Percentiles rank a stretch among this genome's conserved stretches.
Conservation (phyloP, 2,888 invertebrate species). For the Sminthurinus aureus region DNA sequence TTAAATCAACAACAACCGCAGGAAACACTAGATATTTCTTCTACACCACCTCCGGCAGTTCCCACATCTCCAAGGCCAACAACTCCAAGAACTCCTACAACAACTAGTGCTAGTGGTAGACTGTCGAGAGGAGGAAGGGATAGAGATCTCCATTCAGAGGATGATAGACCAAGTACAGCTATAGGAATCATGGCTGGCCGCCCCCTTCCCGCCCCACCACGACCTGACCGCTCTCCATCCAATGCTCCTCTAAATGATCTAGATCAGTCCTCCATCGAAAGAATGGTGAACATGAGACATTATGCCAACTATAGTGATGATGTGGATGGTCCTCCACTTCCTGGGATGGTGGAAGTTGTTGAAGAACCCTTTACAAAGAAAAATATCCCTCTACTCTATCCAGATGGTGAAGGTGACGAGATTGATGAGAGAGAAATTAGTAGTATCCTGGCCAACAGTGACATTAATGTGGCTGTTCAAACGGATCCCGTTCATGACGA, state of each 20-base stretch:
- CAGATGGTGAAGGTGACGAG: neutral
- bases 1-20: neutral
- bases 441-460: slow-evolving; percentile 24
- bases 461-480: slow-evolving; percentile 74
- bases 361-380: slow-evolving; percentile 41
- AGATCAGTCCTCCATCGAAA: slow-evolving; percentile 54
- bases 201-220: slow-evolving; percentile 84
- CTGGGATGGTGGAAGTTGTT: slow-evolving; percentile 37
- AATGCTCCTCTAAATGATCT: slow-evolving; percentile 52
- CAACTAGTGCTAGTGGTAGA: slow-evolving; percentile 8
- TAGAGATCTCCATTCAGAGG: neutral
- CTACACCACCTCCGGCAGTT: neutral
- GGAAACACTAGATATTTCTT: neutral
- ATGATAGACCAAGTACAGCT: slow-evolving; percentile 32
- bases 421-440: neutral
- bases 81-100: neutral
- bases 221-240: slow-evolving; percentile 68
- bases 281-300: slow-evolving; percentile 50
- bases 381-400: slow-evolving; percentile 43
- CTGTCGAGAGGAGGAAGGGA: neutral
- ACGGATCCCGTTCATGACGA: slow-evolving; percentile 81
- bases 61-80: slow-evolving; percentile 6
- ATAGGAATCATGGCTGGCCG: slow-evolving; percentile 75
- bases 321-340: slow-evolving; percentile 17
- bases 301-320: slow-evolving; percentile 57